Conservation (phyloP, 2,888 invertebrate species). For the Odontocolon sp. region DNA sequence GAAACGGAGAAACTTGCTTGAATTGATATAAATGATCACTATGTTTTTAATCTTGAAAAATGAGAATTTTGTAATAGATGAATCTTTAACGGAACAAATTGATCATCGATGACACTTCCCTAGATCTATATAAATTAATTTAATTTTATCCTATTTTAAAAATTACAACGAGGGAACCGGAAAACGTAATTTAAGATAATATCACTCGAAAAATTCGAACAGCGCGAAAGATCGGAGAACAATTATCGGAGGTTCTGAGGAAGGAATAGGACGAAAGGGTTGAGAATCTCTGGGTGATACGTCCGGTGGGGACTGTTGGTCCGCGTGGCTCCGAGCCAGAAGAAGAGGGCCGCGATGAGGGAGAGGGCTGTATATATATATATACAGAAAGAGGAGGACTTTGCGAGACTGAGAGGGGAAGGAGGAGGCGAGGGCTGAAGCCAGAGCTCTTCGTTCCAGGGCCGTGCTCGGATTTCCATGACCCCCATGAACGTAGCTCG, state of each 20-base stretch:
- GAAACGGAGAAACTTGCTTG: not conserved
- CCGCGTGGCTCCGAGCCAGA: conserved; percentile 65
- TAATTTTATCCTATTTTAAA: no score
- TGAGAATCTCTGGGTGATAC: conserved; percentile 57
- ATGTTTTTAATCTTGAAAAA: no score
- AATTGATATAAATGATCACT: no score
- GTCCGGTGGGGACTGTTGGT: conserved; percentile 57
- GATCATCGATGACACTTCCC: no score
- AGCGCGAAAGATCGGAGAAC: no score
- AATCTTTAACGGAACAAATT: no score
- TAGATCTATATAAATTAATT: no score
- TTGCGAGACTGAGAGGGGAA: conserved; percentile 59
- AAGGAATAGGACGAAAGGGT: conserved; percentile 10
- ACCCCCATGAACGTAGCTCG: conserved; percentile 56
- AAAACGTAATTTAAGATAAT: no score
- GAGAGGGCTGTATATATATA: conserved; percentile 39
- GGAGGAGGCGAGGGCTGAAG: conserved; percentile 63
- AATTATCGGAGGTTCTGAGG: not conserved
- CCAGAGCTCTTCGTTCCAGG: conserved; percentile 62
- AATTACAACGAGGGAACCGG: no score
- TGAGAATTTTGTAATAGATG: no score
- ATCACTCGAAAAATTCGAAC: no score
- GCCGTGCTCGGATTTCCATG: conserved; percentile 70
- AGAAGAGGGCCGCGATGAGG: conserved; percentile 53
- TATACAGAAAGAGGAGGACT: conserved; percentile 57